Evolutionary conservation across 30 jellyfish, hydroid and myxozoan genomes (phyloP).

Genomic region (Turritopsis rubra): DNA sequence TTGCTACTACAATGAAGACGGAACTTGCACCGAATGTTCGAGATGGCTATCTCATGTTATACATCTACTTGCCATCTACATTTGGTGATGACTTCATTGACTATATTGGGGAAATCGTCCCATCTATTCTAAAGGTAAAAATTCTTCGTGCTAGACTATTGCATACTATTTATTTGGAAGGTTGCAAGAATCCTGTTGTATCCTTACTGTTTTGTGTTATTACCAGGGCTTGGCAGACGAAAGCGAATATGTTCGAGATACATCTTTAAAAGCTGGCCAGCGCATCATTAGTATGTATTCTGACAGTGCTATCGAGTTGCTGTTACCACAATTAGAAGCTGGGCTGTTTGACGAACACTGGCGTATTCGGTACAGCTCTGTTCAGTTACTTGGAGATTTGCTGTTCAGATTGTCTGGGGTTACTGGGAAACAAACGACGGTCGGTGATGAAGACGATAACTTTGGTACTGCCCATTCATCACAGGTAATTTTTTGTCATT

Average conservation of each 20-base stretch:
- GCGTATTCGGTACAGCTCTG: conserved; percentile 93
- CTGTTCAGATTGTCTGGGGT: conserved; percentile 90
- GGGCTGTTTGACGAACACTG: conserved; percentile 92
- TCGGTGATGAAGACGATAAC: conserved; percentile 94
- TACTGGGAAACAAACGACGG: conserved; percentile 88
- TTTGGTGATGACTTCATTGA: conserved; percentile 76
- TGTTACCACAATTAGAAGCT: conserved; percentile 85
- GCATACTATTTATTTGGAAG: background rate
- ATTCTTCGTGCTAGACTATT: background rate
- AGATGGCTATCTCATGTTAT: conserved; percentile 93
- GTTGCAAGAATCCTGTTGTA: no score
- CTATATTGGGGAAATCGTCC: conserved; percentile 72
- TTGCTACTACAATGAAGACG: conserved; percentile 77
- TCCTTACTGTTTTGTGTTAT: background rate
- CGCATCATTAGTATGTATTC: conserved; percentile 81
- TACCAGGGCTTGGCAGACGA: conserved; percentile 90
- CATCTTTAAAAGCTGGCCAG: conserved; percentile 95
- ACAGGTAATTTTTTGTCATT: conserved; percentile 42
- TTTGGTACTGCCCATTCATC: conserved; percentile 92
- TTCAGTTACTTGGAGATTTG: conserved; percentile 88
- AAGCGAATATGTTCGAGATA: conserved; percentile 81
- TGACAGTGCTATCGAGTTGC: conserved; percentile 74
- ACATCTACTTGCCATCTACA: conserved; percentile 86
- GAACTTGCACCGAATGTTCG: conserved; percentile 91
- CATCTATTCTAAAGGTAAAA: conserved; percentile 78